Base-by-base conservation (phyloP, 2,113 vertebrate species). In the Anoura caudifer region DNA sequence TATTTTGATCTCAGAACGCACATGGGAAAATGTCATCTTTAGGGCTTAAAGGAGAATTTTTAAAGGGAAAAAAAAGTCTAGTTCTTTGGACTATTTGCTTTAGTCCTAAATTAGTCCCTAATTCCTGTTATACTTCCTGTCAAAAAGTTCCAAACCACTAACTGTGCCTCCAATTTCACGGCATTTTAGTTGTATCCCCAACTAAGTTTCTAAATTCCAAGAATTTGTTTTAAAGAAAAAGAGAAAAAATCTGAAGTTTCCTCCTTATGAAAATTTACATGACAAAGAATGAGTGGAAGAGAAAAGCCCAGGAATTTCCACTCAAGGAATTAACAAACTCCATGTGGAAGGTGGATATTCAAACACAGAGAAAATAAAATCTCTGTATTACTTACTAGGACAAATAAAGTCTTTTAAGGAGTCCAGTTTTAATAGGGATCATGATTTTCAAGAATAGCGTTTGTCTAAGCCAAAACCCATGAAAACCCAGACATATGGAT, bases 161-260 rank as follows among this genome's bases (percentile, higher is more conserved):
- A 89, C 0, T 41, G 15, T 43, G 22, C 52, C 70, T 89, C 45
- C 26, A 72, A 56, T 13, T 94, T 91, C 7, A 67, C 0, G 63
- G 45, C 22, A 67, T 87, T 87, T 72, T 54, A 88, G 75, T 36
- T 94, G 52, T 65, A 93, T 54, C 79, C 28, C 95, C 19, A 76
- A 96, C 87, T 54, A 84, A 87, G 77, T 19, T 11, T 94, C 45
- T 54, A 91, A 87, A 93, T 95, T 91, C 76, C 52, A 95, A 91
- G n/a, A 72, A 72, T 79, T 41, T 84, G 50, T 52, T 95, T 41
- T 28, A 67, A 82, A 92, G 43, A 9, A 19, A 31, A 50, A 26
- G 7, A 33, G 41, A 80, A 45, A 54, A 75, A 33, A 14, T 4
- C 20, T 3, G 20, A 84, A 92, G 43, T 0, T 45, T 91, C 86